Percentiles rank a stretch among this genome's conserved stretches.
phyloP scores from a whole-genome alignment of 2,113 vertebrate genomes.

The Pipa parva region DNA sequence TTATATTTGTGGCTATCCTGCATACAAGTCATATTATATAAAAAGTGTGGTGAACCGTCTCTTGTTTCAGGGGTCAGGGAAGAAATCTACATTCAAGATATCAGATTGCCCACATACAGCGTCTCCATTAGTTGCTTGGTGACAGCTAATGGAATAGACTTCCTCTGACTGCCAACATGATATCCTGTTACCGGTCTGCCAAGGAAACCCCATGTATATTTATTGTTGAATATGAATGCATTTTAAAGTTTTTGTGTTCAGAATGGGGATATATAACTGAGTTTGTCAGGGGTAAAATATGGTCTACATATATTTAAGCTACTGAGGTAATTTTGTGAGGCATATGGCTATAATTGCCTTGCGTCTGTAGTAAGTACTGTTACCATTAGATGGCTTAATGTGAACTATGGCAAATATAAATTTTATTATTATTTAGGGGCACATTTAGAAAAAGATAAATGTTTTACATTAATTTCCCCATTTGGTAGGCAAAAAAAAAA shows the following conservation, averaged over 20 bases:
- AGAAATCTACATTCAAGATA: constrained; percentile 24
- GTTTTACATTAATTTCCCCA: no score
- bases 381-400: constrained; percentile 6
- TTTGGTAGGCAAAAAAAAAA: no score
- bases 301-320: background rate
- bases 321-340: background rate
- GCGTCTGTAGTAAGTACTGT: background rate
- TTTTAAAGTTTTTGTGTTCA: constrained; percentile 6
- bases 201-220: constrained; percentile 26
- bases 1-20: constrained; percentile 1
- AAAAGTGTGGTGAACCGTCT: constrained; percentile 15
- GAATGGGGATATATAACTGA: background rate
- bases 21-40: constrained; percentile 14
- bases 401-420: no score
- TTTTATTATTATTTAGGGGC: no score
- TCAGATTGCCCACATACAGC: constrained; percentile 35
- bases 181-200: constrained; percentile 26
- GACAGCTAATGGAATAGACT: constrained; percentile 35
- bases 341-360: background rate
- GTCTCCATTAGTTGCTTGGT: constrained; percentile 37
- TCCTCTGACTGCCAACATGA: constrained; percentile 36
- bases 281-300: background rate
- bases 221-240: constrained; percentile 15
- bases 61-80: constrained; percentile 30
- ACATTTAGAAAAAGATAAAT: no score